Conservation (phyloP, 2,113 vertebrate genomes). For the Bostrychus sinensis region DNA sequence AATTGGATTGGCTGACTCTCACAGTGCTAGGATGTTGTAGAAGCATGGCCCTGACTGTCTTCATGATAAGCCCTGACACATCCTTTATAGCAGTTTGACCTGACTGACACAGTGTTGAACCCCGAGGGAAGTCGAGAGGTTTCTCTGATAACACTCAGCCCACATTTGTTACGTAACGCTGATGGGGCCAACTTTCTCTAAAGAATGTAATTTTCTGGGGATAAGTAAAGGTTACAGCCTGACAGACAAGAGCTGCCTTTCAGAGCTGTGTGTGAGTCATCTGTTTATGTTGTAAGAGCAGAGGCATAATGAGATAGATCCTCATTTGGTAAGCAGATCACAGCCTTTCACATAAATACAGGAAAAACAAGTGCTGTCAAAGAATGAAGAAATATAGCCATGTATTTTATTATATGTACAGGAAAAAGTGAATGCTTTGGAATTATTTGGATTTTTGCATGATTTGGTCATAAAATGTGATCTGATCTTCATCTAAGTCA, state of each 20-base stretch:
- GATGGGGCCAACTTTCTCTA: slow-evolving; percentile 31
- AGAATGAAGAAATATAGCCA: too few relatives aligned
- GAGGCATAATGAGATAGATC: too few relatives aligned
- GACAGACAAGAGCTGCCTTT: slow-evolving; percentile 21
- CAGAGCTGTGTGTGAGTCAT: slow-evolving; percentile 18
- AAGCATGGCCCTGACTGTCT: too few relatives aligned
- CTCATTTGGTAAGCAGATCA: too few relatives aligned
- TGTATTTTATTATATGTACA: too few relatives aligned
- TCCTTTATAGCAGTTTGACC: slow-evolving; percentile 50
- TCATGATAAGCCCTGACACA: slow-evolving; percentile 59
- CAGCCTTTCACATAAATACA: too few relatives aligned
- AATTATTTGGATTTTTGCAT: too few relatives aligned
- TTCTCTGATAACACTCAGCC: slow-evolving; percentile 12
- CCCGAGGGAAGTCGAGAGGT: slow-evolving; percentile 21
- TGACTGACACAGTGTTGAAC: slow-evolving; percentile 53
- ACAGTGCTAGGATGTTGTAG: slow-evolving; percentile 45
- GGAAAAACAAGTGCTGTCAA: too few relatives aligned
- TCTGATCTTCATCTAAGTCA: too few relatives aligned
- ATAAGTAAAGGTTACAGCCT: slow-evolving; percentile 20
- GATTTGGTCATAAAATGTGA: too few relatives aligned
- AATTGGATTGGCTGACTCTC: slow-evolving; percentile 58
- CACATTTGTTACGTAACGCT: slow-evolving; percentile 24
- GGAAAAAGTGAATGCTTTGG: too few relatives aligned
- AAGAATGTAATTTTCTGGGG: slow-evolving; percentile 31
- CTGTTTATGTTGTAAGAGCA: too few relatives aligned